Percentiles rank a stretch among this genome's conserved stretches.
Evolutionary conservation across 2,113 vertebrate genomes (phyloP).

Genomic region (Heloderma charlesbogerti): DNA sequence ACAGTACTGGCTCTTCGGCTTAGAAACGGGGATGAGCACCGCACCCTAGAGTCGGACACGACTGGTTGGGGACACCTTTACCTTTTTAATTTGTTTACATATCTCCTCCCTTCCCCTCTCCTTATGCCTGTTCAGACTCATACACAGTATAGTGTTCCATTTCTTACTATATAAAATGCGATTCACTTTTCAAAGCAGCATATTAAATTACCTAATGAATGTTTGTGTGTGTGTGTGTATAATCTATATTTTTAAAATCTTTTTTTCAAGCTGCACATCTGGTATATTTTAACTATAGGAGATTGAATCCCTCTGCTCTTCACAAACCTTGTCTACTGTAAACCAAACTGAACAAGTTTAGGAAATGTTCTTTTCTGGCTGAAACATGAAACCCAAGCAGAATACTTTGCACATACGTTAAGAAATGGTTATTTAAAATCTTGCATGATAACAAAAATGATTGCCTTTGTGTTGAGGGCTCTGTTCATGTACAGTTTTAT

Average conservation of each 20-base stretch:
- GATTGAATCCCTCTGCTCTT: constrained; percentile 75
- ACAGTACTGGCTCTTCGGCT: too few relatives aligned
- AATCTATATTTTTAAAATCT: constrained; percentile 66
- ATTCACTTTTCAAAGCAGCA: constrained; percentile 75
- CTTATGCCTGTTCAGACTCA: not conserved
- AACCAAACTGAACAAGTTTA: constrained; percentile 79
- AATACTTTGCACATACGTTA: constrained; percentile 64
- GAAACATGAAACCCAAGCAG: constrained; percentile 69
- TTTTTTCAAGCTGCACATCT: constrained; percentile 77
- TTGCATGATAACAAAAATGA: not conserved
- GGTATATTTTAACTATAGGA: constrained; percentile 80
- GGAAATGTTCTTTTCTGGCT: constrained; percentile 76
- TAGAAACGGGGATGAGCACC: too few relatives aligned
- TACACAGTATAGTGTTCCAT: constrained; percentile 56
- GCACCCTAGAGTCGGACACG: too few relatives aligned
- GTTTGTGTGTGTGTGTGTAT: constrained; percentile 70
- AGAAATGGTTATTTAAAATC: constrained; percentile 61
- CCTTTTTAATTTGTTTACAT: too few relatives aligned
- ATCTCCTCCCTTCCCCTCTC: not conserved
- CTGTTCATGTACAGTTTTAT: not conserved
- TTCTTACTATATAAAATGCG: constrained; percentile 70
- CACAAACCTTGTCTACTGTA: constrained; percentile 76
- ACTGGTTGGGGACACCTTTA: too few relatives aligned
- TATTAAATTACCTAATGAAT: constrained; percentile 80
- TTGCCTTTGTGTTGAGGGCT: not conserved